These are phyloP conservation scores for Acrocephalus scirpaceus DNA, from an alignment of 2,797 vertebrate species.

Conservation along the genomic window DNA sequence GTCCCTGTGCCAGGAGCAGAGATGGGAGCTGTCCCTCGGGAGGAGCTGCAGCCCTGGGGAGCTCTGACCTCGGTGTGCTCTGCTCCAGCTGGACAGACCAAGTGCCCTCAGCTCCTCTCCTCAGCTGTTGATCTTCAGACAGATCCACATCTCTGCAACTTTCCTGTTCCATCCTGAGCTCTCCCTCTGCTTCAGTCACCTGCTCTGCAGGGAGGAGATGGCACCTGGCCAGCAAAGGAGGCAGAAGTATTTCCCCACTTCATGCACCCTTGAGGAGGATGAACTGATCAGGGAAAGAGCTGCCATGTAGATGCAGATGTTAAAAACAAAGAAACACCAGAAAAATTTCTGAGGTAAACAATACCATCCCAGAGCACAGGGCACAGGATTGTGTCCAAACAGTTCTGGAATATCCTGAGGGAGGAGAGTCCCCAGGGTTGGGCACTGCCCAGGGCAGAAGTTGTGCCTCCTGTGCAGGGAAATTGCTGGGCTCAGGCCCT, in stretches of 20 bases:
- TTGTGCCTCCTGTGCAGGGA: not conserved
- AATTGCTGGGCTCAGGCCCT: not conserved
- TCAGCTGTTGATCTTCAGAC: not conserved
- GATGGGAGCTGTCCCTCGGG: accelerated
- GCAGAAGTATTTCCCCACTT: not conserved
- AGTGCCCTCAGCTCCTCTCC: not conserved
- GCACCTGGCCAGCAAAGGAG: not conserved
- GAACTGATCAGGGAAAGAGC: not conserved
- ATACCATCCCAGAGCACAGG: not conserved
- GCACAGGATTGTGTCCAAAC: accelerated
- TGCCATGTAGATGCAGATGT: not conserved
- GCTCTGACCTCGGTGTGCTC: not conserved
- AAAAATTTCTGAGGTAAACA: not conserved
- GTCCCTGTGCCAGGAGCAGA: not conserved
- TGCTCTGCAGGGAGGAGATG: not conserved
- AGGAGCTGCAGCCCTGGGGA: not conserved
- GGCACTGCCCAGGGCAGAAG: not conserved
- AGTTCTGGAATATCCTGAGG: not conserved
- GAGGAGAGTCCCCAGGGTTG: not conserved
- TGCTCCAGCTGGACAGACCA: not conserved
- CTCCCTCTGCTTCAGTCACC: not conserved
- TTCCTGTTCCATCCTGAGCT: not conserved
- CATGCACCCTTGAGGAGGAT: not conserved
- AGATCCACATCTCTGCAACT: not conserved
- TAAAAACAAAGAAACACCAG: not conserved